A percentile compares a stretch with the other conserved stretches of the same genome.
These are phyloP conservation scores for Barnardius zonarius DNA, from an alignment of 2,113 vertebrate genomes.

Conservation along the genomic window DNA sequence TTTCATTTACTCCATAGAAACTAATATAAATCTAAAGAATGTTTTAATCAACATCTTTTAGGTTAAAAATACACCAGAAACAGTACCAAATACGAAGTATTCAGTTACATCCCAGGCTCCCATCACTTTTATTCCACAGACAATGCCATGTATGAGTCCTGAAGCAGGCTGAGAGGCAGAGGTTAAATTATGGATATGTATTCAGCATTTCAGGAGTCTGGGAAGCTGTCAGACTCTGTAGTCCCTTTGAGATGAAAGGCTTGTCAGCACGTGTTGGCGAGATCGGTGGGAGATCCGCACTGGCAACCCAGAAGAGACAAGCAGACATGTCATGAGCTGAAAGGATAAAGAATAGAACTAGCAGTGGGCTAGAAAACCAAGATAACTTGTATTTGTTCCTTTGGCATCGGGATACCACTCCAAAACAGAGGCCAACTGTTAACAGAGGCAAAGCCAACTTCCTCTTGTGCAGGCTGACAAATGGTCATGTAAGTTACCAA, in stretches of 20 bases:
- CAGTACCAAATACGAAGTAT: background rate
- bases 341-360: background rate
- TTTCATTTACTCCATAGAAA: background rate
- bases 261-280: background rate
- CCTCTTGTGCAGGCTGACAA: slow-evolving; percentile 49
- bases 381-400: background rate
- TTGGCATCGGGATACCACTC: background rate
- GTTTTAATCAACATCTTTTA: background rate
- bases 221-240: background rate
- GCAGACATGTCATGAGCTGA: background rate
- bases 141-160: background rate
- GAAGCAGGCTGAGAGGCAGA: background rate
- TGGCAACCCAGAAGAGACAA: background rate
- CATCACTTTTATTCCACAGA: background rate
- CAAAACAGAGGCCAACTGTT: slow-evolving; percentile 50
- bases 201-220: background rate
- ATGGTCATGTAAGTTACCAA: slow-evolving; percentile 51
- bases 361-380: background rate
- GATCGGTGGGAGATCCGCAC: background rate
- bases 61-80: slow-evolving; percentile 1
- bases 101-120: slow-evolving; percentile 43
- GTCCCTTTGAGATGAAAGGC: background rate
- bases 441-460: slow-evolving; percentile 46
- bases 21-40: background rate
- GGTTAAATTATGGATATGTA: slow-evolving; percentile 4